A percentile compares a stretch with the other conserved stretches of the same genome.
Evolutionary conservation across 2,797 vertebrate genomes (phyloP).

Genomic region (Eremophila alpestris): DNA sequence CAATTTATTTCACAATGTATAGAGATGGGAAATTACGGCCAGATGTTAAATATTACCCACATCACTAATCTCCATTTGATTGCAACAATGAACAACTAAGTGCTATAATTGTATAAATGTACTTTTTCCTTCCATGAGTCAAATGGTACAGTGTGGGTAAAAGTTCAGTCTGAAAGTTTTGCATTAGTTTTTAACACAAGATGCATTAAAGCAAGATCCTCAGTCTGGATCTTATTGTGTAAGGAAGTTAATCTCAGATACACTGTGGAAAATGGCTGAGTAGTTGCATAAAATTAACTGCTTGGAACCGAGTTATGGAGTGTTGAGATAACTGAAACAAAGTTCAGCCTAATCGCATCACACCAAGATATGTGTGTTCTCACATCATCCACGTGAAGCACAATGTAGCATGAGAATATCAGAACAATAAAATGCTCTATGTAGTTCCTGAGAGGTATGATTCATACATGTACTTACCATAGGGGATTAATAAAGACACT

Average conservation of each 20-base stretch:
- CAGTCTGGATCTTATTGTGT: fast-evolving
- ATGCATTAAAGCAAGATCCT: background rate
- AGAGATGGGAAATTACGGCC: background rate
- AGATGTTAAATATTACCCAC: background rate
- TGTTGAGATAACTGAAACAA: background rate
- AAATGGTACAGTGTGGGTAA: background rate
- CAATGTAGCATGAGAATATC: background rate
- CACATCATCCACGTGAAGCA: background rate
- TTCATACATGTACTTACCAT: fast-evolving
- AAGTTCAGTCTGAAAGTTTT: background rate
- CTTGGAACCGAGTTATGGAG: background rate
- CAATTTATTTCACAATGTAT: background rate
- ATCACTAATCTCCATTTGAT: background rate
- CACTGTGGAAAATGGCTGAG: background rate
- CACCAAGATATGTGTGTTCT: background rate
- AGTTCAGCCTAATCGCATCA: background rate
- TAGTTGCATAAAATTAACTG: background rate
- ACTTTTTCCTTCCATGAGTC: background rate
- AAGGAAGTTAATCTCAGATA: background rate
- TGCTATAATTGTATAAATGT: background rate
- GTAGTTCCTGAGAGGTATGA: background rate
- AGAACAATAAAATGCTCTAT: background rate
- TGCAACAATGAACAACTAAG: background rate
- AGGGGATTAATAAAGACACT: background rate
- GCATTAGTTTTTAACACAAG: background rate